Percentiles rank a stretch among this genome's conserved stretches.
Conservation (phyloP, 2,888 invertebrate genomes). For the Pseudococcus longispinus region DNA sequence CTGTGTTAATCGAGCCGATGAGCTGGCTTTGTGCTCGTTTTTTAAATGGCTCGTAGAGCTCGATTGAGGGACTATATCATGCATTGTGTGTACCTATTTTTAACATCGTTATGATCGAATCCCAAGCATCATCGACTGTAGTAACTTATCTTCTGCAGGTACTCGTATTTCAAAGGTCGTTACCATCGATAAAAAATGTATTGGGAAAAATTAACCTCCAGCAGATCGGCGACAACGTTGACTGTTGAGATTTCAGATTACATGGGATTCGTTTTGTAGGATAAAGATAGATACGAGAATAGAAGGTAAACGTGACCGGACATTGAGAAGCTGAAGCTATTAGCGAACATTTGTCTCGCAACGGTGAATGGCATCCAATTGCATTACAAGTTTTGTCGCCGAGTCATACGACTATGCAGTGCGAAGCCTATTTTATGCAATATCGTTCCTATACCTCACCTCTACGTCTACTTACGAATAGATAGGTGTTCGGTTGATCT, state of each 20-base stretch:
- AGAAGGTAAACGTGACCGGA: constrained; percentile 10
- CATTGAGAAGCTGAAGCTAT: constrained; percentile 19
- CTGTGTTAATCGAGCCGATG: neutral
- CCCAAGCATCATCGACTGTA: no score
- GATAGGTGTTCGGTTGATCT: no score
- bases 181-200: neutral
- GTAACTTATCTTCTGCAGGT: no score
- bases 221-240: neutral
- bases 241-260: neutral
- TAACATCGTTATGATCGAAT: no score
- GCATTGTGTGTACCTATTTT: no score
- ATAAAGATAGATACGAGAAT: no score
- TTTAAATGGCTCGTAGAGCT: neutral
- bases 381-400: neutral
- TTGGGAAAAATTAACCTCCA: neutral
- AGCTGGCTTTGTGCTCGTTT: neutral
- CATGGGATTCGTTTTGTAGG: neutral
- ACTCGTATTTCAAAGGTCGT: neutral
- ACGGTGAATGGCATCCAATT: neutral
- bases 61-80: no score
- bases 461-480: no score
- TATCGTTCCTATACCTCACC: neutral
- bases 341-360: constrained; percentile 4
- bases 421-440: neutral
- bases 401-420: neutral